Base-by-base conservation (phyloP, 2,113 vertebrate genomes). In the Sapajus apella region DNA sequence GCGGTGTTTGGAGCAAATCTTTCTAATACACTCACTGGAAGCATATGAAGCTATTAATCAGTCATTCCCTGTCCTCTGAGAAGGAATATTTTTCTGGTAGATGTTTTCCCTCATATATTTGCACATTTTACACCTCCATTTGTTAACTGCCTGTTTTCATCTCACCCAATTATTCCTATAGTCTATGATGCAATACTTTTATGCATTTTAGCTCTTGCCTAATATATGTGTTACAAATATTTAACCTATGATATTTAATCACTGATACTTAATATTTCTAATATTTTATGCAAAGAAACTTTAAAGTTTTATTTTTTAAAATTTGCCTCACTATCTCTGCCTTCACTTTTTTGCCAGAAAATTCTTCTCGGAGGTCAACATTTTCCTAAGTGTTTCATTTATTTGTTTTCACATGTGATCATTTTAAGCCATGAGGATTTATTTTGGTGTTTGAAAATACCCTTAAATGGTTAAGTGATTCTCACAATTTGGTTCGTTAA, bases 351-450 rank as follows among this genome's bases (percentile, higher is more conserved):
- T 91, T 68, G 30, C 4, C 40, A 76, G 25, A 79, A 96, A 76
- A 32, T 0, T 8, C 27, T 56, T 91, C 35, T 83, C 12, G 87
- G 7, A 96, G 8, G 40, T 86, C 68, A 94, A 30, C 45, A 84
- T 47, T 93, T 89, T 64, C 68, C 55, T 55, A 52, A 30, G 56
- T 95, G 8, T 70, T 72, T 81, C 11, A 18, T 91, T 47, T 95
- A 64, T 93, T 32, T 18, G 6, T 75, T 96, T 95, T 90, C 32
- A 45, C 16, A 27, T 37, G 45, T 2, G 8, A 43, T 90, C 7
- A 85, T 95, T 84, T 95, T 81, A 72, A 95, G 8, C 35, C 18
- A 37, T 55, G 35, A 89, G 23, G 43, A 84, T 76, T 96, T 91
- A 70, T 87, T 95, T 80, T 90, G 18, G 30, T 73, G 1, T 76